Base-by-base conservation (phyloP, 2,113 vertebrate species). In the Pachypanchax playfairii region DNA sequence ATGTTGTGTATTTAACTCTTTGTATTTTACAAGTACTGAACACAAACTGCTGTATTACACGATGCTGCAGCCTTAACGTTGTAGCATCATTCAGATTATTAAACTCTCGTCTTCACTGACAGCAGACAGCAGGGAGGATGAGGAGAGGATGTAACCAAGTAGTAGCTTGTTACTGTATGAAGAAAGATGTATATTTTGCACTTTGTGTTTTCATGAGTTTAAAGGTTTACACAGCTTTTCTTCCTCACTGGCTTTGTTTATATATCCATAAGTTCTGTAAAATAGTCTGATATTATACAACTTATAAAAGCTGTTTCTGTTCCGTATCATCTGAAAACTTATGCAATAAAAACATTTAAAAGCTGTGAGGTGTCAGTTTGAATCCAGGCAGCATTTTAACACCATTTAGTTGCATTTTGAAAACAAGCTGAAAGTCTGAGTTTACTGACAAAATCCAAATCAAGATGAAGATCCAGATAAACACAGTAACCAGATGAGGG, bases 111-210 rank as follows among this genome's bases (percentile, higher is more conserved):
- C 20, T n/a, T n/a, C 6, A 31, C 22, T 29, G 17, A 26, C 47
- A 41, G 6, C 12, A 17, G 38, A 65, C 25, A n/a, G 21, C 20
- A 62, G 14, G 18, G 20, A 24, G 25, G 43, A 12, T 18, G 61
- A 25, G 39, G 38, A 46, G 7, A 10, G 51, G 28, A 3, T 25
- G 56, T 31, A 52, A 46, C 61, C 4, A 47, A 36, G 21, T 25
- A 20, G 5, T 54, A 18, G 18, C 10, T 73, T 48, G 10, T 14
- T 44, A 50, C 12, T 70, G 58, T 77, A 29, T 42, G 24, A 71
- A 72, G 73, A 73, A 77, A 75, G n/a, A 55, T 2, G 69, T 42
- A 46, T 25, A 65, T 65, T 79, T 82, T 72, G 70, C 78, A 86
- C 72, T 76, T 68, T 49, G 3, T 4, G 31, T 48, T 14, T 4